Conservation (phyloP, 2,797 vertebrate genomes). For the Lindbergichthys nudifrons region DNA sequence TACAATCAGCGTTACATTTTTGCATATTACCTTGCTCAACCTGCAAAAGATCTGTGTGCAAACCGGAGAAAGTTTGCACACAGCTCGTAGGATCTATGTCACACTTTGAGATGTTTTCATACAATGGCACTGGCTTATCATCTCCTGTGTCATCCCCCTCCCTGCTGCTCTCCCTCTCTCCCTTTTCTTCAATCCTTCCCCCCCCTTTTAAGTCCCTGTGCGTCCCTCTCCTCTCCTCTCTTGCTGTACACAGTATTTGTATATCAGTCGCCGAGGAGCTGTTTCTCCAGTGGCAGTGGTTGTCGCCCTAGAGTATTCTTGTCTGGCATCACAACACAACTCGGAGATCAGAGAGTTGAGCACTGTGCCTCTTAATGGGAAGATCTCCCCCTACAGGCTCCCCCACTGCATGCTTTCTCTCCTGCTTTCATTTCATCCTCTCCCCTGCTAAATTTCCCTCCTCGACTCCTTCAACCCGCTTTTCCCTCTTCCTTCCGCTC, state of each 20-base stretch:
- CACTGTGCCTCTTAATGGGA: conserved; percentile 75
- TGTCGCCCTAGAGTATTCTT: conserved; percentile 81
- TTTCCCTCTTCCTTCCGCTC: conserved; percentile 48
- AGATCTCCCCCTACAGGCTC: conserved; percentile 81
- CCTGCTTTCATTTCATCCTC: conserved; percentile 75
- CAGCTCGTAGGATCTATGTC: conserved; percentile 20
- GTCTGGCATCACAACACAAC: conserved; percentile 82
- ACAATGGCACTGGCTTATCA: conserved; percentile 51
- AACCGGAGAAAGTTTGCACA: conserved; percentile 16
- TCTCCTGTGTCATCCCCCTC: conserved; percentile 27
- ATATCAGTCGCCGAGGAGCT: conserved; percentile 77
- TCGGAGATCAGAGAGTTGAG: conserved; percentile 79
- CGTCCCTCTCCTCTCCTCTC: conserved; percentile 29
- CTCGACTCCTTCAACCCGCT: conserved; percentile 33
- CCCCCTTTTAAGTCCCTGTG: conserved; percentile 37
- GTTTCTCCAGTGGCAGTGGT: conserved; percentile 73
- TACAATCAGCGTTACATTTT: conserved; percentile 12
- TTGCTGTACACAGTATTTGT: conserved; percentile 70
- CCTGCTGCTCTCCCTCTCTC: background rate
- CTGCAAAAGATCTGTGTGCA: conserved; percentile 12
- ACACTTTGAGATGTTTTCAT: conserved; percentile 32
- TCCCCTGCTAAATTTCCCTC: conserved; percentile 49
- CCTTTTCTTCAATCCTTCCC: conserved; percentile 35
- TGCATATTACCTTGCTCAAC: conserved; percentile 42
- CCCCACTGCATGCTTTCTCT: conserved; percentile 66